These are phyloP conservation scores for Alexandromys fortis DNA, from an alignment of 2,113 vertebrate species.

Conservation along the genomic window DNA sequence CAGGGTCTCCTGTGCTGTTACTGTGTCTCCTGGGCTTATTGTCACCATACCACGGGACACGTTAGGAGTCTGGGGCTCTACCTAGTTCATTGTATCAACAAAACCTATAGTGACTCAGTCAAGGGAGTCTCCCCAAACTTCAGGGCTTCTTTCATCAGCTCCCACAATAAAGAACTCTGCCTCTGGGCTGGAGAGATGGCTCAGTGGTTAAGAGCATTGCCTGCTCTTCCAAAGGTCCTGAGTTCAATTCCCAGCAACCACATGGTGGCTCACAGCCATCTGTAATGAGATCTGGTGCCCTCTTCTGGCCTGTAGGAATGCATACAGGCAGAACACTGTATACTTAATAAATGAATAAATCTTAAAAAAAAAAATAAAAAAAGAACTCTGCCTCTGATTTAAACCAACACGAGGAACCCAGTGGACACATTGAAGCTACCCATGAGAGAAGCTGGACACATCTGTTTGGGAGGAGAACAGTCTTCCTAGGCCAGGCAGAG, in stretches of 20 bases:
- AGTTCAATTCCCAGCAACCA: no score
- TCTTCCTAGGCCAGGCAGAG: rapidly evolving
- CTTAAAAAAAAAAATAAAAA: neutral
- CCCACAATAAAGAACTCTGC: neutral
- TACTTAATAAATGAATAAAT: no score
- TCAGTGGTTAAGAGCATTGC: no score
- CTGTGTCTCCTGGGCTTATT: rapidly evolving
- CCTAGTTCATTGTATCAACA: rapidly evolving
- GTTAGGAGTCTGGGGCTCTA: rapidly evolving
- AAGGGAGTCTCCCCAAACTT: neutral
- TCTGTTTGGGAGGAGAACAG: no score
- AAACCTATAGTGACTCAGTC: rapidly evolving
- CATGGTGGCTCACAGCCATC: no score
- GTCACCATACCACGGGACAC: rapidly evolving
- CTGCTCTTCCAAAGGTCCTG: no score
- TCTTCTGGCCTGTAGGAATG: no score
- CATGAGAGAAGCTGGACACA: rapidly evolving
- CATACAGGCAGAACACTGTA: no score
- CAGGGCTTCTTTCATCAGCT: neutral
- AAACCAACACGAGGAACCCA: neutral
- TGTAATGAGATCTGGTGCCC: no score
- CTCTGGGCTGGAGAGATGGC: no score
- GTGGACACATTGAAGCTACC: neutral
- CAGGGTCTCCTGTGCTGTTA: neutral
- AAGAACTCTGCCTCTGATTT: neutral